phyloP scores from a whole-genome alignment of 2,888 invertebrate genomes.

The Ichneumon xanthorius region DNA sequence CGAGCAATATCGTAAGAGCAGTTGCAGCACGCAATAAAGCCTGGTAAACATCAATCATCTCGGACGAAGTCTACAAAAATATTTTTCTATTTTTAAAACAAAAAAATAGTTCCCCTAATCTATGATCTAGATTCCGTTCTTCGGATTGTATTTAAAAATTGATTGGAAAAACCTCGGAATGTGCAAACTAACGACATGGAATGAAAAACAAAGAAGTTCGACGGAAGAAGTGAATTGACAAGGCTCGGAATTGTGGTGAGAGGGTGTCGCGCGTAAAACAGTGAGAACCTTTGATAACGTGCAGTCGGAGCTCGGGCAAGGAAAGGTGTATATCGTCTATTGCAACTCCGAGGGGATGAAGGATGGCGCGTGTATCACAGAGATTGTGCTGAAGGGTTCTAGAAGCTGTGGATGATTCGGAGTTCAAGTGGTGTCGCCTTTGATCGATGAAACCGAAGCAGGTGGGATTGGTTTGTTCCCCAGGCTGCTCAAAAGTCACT shows the following conservation, averaged over 20 bases:
- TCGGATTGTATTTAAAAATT: too few relatives aligned
- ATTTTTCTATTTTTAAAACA: too few relatives aligned
- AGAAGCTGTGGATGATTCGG: constrained; percentile 48
- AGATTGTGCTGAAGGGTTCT: constrained; percentile 53
- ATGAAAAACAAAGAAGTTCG: not conserved
- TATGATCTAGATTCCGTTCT: too few relatives aligned
- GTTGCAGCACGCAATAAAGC: too few relatives aligned
- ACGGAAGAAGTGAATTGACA: not conserved
- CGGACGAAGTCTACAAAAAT: too few relatives aligned
- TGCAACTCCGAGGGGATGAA: constrained; percentile 14
- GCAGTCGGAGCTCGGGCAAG: constrained; percentile 2
- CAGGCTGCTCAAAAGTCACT: constrained; percentile 53
- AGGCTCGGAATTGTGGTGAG: not conserved
- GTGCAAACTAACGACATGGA: not conserved
- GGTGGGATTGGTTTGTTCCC: constrained; percentile 3
- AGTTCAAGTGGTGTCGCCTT: constrained; percentile 62
- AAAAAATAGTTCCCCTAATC: too few relatives aligned
- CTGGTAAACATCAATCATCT: too few relatives aligned
- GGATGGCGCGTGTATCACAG: constrained; percentile 28
- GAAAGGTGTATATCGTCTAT: not conserved
- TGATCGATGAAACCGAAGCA: constrained; percentile 50
- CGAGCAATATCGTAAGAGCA: too few relatives aligned
- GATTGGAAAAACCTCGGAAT: too few relatives aligned
- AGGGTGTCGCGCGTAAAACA: not conserved
- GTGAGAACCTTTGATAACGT: constrained; percentile 21